Base-by-base conservation (phyloP, 2,888 invertebrate genomes). In the Nomada fucata region DNA sequence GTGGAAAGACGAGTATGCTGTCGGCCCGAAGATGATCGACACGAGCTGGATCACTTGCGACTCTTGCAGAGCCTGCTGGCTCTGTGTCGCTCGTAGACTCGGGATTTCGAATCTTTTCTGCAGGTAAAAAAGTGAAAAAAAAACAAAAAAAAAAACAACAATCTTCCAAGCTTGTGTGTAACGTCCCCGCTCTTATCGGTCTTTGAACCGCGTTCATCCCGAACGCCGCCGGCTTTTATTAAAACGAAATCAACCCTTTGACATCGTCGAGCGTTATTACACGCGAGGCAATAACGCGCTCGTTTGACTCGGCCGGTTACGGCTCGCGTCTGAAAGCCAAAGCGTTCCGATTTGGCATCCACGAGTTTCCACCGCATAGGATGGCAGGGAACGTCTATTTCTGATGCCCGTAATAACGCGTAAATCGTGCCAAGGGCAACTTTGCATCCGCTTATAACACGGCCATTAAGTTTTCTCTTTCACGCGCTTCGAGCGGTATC, bases 41-140 rank as follows among this genome's bases (percentile, higher is more conserved):
- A 57, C 72, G 64, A 79, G 71, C 61, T 82, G 85, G 76, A 70
- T 82, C 68, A 13, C 29, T 2, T 85, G 89, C 76, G 80, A 85
- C 29, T 84, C 91, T 42, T 91, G 91, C 85, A 78, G 70, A 63
- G 71, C 82, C 68, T 91, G 88, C 78, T 91, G 90, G 87, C 80
- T 82, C 57, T 85, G 88, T 74, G 73, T 89, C 69, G 77, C 85
- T 61, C 77, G 83, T 26, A 83, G 83, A 20, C 76, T 88, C 23
- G 63, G 81, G 18, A 13, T 86, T 18, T 23, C 63, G 0, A 18
- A 63, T 23, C 44, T 86, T 59, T 79, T 84, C 71, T 89, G 90
- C 90, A 89, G 89, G 89, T 89, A 89, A 89, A 53, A 13, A 15
- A 70, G 4, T 4, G 13, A 36, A 36, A 36, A 36, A 1, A 26